Base-by-base conservation (phyloP, 2,113 vertebrate genomes). In the Platysternon megacephalum region DNA sequence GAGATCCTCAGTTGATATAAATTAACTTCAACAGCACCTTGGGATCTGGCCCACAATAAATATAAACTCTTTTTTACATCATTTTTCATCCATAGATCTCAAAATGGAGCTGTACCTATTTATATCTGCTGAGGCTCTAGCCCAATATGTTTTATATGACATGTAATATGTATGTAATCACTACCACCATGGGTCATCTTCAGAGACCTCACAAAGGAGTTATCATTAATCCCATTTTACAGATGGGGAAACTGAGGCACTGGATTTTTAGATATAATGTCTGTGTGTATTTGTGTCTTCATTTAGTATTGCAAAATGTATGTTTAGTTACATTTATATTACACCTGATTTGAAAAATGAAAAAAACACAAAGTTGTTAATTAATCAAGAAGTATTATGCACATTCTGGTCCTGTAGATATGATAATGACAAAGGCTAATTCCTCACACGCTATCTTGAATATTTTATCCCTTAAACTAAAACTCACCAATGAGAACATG, bases 101-200 rank as follows among this genome's bases (percentile, higher is more conserved):
- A 0, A 0, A 3, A 17, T 14, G 32, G 2, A 29, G 10, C 46
- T 6, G 2, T 5, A 1, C 0, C 1, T 48, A 35, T 35, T 65
- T 65, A 35, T 17, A 35, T 35, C 61, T 9, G 32, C 14, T 17
- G 16, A 8, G 32, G 14, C 19, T 68, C 35, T 39, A 68, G 17
- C 8, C 35, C 65, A 39, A 39, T 68, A 68, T 39, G 16, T 68
- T 39, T 39, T 68, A 65, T 65, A 39, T 68, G 39, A 68, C 17
- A n/a, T 21, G 6, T n/a, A n/a, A 68, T 19, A 35, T 1, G 24
- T 49, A 21, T 3, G 21, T 3, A 0, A 1, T 1, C 1, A 16
- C 1, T 0, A 6, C 2, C 8, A 51, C 11, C 0, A 0, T 0
- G 4, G n/a, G 86, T 72, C 80, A 68, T 74, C 85, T 0, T 0